Evolutionary conservation across 2,113 vertebrate genomes (phyloP), one percentile per base, ranked within the genome.

Genomic region (Ailurus styani): DNA sequence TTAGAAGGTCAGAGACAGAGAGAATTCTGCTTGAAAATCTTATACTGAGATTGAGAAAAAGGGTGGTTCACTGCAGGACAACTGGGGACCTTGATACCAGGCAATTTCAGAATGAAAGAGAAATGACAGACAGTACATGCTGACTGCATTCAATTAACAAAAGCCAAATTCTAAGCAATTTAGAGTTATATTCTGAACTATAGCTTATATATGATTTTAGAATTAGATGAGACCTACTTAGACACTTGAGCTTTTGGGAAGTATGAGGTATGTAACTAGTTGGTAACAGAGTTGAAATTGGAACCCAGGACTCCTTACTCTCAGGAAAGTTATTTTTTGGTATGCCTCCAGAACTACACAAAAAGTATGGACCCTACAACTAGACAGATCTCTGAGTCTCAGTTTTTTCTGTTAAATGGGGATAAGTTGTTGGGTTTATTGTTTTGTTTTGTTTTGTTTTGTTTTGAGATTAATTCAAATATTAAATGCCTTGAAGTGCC

Each of bases 261-360:
- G 10, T 13, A 14, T 7, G 42, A 42, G 78, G 0, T 62, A 1
- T 34, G 1, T 1, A n/a, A 21, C 6, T 4, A 37, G 2, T 7
- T 17, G 20, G 21, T 15, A 37, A 42, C 18, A 40, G n/a, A 87
- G n/a, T 31, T 9, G 45, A 23, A 20, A 31, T 27, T 72, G 54
- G 34, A 83, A 68, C 10, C 62, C 12, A 88, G 11, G 25, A 5
- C 25, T 55, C 10, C 14, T 66, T 3, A 11, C 1, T 84, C 23
- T 50, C 11, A 47, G 68, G 21, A 55, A 72, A 52, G 17, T 23
- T 50, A 34, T 42, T 40, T 6, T 52, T 47, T 68, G 54, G 4
- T 82, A 8, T 6, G 3, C 17, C 27, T 77, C 2, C 47, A 77
- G 57, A 85, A 45, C 18, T 62, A 52, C 3, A 78, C 34, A 18